Evolutionary conservation across 1,140 invertebrate genomes (phyloP).

Genomic region (Brachionus rubens): DNA sequence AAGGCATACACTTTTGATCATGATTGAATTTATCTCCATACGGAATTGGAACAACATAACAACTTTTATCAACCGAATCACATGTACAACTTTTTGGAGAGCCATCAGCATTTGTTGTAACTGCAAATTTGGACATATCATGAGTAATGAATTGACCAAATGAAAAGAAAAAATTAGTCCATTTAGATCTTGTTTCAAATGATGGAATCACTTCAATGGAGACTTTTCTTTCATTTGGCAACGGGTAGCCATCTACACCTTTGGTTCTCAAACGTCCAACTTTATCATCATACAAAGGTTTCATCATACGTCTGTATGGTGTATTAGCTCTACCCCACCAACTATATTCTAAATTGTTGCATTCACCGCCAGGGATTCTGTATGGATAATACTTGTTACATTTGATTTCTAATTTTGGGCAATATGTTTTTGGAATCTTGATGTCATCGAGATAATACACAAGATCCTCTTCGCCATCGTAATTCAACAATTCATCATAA

Average conservation of each 20-base stretch:
- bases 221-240: background rate
- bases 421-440: background rate
- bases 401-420: background rate
- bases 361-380: slow-evolving; percentile 72
- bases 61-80: background rate
- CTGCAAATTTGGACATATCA: background rate
- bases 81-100: background rate
- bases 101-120: background rate
- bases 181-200: slow-evolving; percentile 7
- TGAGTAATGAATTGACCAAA: background rate
- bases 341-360: slow-evolving; percentile 80
- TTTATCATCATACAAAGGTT: slow-evolving; percentile 69
- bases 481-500: background rate
- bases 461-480: slow-evolving; percentile 8
- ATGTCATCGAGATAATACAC: background rate
- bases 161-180: background rate
- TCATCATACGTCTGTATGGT: slow-evolving; percentile 72
- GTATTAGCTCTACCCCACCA: slow-evolving; percentile 72
- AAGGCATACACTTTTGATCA: background rate
- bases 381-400: slow-evolving; percentile 58
- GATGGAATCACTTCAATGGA: background rate
- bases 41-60: background rate
- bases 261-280: background rate
- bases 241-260: slow-evolving; percentile 55
- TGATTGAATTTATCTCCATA: background rate